These are phyloP conservation scores for Tetramorium simillimum DNA, from an alignment of 1,140 invertebrate species.

Conservation along the genomic window DNA sequence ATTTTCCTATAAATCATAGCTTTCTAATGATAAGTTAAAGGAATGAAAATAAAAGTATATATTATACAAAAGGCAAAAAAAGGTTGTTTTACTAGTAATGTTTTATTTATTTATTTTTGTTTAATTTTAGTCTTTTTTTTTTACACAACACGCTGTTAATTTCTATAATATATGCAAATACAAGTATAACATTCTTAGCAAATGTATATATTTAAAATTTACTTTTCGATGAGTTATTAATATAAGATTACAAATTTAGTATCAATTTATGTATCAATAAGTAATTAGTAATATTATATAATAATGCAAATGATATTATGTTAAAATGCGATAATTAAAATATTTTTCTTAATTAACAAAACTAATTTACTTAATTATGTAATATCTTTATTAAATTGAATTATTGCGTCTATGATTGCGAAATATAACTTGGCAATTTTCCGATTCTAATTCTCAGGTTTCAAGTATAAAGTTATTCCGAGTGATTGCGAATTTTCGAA, in stretches of 20 bases:
- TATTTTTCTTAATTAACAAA: not conserved
- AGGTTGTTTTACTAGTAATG: not conserved
- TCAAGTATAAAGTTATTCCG: not conserved
- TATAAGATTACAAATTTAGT: not conserved
- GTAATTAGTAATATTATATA: not conserved
- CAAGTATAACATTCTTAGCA: not conserved
- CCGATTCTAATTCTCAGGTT: not conserved
- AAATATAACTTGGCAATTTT: not conserved
- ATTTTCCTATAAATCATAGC: not conserved
- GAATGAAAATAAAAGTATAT: not conserved
- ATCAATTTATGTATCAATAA: not conserved
- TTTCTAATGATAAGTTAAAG: not conserved
- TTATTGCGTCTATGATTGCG: not conserved
- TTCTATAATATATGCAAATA: not conserved
- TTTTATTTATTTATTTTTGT: not conserved
- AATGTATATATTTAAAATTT: not conserved
- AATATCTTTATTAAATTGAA: not conserved
- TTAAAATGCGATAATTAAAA: not conserved
- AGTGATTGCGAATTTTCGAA: not conserved
- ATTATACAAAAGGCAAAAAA: not conserved
- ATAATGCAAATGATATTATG: too few relatives aligned
- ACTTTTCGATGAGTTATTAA: not conserved
- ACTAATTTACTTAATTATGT: not conserved
- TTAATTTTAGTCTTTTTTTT: not conserved
- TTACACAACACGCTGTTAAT: not conserved